Conservation (phyloP, 2,888 invertebrate genomes). For the Lasioglossum zephyrum region DNA sequence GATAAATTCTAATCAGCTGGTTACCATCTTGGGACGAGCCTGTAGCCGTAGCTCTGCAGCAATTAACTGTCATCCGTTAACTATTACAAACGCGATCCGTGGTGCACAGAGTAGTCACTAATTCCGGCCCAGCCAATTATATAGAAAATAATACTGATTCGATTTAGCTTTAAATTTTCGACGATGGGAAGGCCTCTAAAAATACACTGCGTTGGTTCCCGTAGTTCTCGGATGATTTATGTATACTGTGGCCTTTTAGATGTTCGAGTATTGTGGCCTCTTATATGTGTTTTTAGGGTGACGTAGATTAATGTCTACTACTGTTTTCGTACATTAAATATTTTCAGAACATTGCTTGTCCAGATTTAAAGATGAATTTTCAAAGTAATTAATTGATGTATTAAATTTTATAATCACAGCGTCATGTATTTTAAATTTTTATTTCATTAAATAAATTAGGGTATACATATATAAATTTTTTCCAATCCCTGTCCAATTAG, state of each 20-base stretch:
- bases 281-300: conserved; percentile 45
- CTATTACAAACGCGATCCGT: conserved; percentile 35
- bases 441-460: background rate
- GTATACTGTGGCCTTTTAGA: background rate
- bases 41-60: conserved; percentile 31
- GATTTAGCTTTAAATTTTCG: conserved; percentile 22
- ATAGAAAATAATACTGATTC: conserved; percentile 14
- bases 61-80: conserved; percentile 52
- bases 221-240: conserved; percentile 31
- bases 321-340: background rate
- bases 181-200: conserved; percentile 25
- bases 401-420: background rate
- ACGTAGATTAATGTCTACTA: conserved; percentile 39
- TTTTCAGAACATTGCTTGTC: background rate
- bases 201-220: conserved; percentile 33
- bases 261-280: conserved; percentile 25
- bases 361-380: background rate
- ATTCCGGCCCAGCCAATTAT: conserved; percentile 39
- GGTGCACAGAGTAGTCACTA: background rate
- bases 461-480: too few relatives aligned
- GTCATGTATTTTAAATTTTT: background rate
- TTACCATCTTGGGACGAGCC: conserved; percentile 36
- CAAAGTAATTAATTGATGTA: background rate
- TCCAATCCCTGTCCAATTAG: background rate
- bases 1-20: conserved; percentile 59